Evolutionary conservation across 2,888 invertebrate species (phyloP), one percentile per base, ranked within the genome.

Genomic region (Pollenia angustigena): DNA sequence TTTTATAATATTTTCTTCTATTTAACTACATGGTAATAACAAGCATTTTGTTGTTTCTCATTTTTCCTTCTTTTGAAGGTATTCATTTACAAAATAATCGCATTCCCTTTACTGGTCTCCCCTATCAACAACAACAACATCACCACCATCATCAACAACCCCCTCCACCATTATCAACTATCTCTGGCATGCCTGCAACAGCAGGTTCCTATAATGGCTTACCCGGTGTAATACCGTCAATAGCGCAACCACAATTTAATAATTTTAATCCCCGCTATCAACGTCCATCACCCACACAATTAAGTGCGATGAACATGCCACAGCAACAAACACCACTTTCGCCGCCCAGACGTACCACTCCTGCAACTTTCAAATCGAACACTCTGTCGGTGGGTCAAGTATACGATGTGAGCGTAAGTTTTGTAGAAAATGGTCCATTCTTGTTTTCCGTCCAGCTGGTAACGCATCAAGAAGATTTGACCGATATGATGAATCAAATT

Each of bases 381-480:
- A 92, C 94, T 16, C 89, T 95, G 46, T 94, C 94, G 40, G 92
- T 95, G 2, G 94, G 94, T 72, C 94, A 95, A 0, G 94, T 94
- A 87, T 96, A 97, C 89, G 94, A 95, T 89, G 96, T 97, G 0
- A 95, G 95, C 91, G 95, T 97, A 1, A 97, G 97, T 23, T 96
- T 95, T 92, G 96, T 97, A 18, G 96, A 97, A 89, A 97, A 97
- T 90, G 97, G 97, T 0, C 97, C 97, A 7, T 95, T 95, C 87
- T 94, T 96, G 79, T 97, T 97, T 93, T 96, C 96, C 44, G 95
- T 97, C 8, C 97, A 97, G 90, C 92, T 97, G 42, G 94, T 95
- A 89, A 94, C 94, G 66, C 95, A 95, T 88, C 95, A 95, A 87
- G 94, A 94, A 14, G 94, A 94, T 88, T 92, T 97, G 14, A 95